These are phyloP conservation scores for Manis javanica DNA, from an alignment of 2,797 vertebrate genomes.

Conservation along the genomic window DNA sequence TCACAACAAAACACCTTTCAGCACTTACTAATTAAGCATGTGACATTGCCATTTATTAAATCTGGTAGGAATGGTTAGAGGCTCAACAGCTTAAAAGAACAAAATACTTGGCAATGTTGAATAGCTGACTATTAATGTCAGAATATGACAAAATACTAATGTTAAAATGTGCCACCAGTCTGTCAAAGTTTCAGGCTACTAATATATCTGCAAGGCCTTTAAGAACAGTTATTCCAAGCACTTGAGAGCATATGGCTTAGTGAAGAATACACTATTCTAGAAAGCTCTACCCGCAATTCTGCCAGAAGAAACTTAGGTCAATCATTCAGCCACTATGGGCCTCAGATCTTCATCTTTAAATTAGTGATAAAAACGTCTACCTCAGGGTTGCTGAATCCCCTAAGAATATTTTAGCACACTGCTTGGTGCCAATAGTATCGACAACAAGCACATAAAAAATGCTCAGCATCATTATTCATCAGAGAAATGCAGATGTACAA, in stretches of 20 bases:
- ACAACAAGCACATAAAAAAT: not conserved
- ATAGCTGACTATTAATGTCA: not conserved
- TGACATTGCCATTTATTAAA: not conserved
- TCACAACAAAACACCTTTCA: not conserved
- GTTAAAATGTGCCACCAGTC: not conserved
- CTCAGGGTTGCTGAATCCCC: not conserved
- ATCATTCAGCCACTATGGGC: not conserved
- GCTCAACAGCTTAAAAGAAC: not conserved
- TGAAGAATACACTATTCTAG: not conserved
- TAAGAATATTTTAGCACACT: not conserved
- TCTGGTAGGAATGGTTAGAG: not conserved
- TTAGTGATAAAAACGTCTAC: not conserved
- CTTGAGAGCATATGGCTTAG: not conserved
- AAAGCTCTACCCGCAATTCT: not conserved
- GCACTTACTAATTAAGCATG: conserved; percentile 13
- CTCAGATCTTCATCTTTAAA: not conserved
- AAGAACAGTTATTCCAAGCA: not conserved
- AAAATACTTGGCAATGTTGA: not conserved
- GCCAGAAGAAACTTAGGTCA: not conserved
- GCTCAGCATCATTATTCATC: not conserved
- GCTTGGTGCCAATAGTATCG: not conserved
- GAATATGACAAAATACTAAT: not conserved
- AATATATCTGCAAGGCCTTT: not conserved
- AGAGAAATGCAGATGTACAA: not conserved
- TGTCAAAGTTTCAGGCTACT: not conserved